Evolutionary conservation across 2,113 vertebrate species (phyloP), one percentile per base, ranked within the genome.

Genomic region (Alces alces): DNA sequence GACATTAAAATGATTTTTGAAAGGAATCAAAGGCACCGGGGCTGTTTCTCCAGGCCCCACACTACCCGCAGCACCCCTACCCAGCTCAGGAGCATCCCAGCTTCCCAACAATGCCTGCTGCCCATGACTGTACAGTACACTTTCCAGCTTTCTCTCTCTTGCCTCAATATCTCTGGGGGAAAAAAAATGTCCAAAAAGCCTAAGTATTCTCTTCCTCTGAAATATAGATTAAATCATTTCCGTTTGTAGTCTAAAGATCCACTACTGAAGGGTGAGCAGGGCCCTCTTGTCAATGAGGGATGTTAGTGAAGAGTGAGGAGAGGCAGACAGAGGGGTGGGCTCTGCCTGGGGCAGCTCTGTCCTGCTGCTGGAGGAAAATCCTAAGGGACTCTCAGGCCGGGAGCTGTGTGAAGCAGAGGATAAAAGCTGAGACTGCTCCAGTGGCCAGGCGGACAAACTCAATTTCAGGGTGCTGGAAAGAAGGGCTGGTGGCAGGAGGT

Each of bases 241-340:
- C 61, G 9, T 54, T 66, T 33, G n/a, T 33, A 70, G 19, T 23
- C 6, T 27, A 66, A 54, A 55, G 45, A 36, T 14, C 2, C 47
- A 12, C 16, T 6, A 7, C 14, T 27, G 45, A 33, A 78, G 64
- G 8, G 23, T 33, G 4, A 87, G 25, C 39, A 33, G 19, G 45
- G 17, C 8, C 25, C 3, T 39, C 55, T 54, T 55, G 39, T 9
- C 30, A 7, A 1, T 10, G 11, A 60, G 43, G 50, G 27, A 25
- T 14, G 45, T 60, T 36, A 27, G 5, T 33, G 47, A 33, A 45
- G 55, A 39, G 21, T 73, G 55, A 45, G 83, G 39, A 12, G 28
- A 25, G 50, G 28, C 23, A 28, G 25, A 36, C 50, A 45, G 15
- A 45, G 15, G 9, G 6, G 0, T 1, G 0, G 25, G 39, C 54